Conservation (phyloP, 2,888 invertebrate genomes). For the Acanthosepion pharaonis region DNA sequence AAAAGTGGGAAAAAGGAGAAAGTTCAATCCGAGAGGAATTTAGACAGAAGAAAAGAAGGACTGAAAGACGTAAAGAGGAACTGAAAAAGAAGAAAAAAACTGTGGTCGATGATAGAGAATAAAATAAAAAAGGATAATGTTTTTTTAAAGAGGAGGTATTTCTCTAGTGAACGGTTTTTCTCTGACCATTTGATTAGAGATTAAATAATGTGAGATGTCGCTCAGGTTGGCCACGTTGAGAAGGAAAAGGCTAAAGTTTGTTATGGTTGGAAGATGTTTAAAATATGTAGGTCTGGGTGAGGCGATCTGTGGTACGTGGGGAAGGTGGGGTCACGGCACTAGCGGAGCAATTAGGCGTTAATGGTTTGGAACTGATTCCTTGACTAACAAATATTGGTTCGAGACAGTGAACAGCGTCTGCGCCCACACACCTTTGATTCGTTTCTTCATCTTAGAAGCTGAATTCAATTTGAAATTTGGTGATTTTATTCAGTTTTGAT, state of each 20-base stretch:
- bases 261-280: neutral
- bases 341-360: neutral
- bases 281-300: neutral
- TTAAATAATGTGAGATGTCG: neutral
- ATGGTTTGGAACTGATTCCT: conserved; percentile 9
- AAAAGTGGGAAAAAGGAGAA: too few relatives aligned
- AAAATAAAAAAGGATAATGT: neutral
- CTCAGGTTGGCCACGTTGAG: neutral
- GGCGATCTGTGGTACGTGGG: neutral
- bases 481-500: conserved; percentile 20
- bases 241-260: neutral
- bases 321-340: neutral
- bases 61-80: neutral
- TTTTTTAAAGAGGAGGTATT: neutral
- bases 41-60: neutral
- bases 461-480: conserved; percentile 33
- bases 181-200: neutral
- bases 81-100: neutral
- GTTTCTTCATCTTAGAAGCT: conserved; percentile 10
- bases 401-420: neutral
- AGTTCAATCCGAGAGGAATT: too few relatives aligned
- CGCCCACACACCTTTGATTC: neutral
- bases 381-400: conserved; percentile 33
- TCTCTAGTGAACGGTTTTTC: neutral
- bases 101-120: neutral